Evolutionary conservation across 2,797 vertebrate species (phyloP).

Genomic region (Leucoraja ocellata): DNA sequence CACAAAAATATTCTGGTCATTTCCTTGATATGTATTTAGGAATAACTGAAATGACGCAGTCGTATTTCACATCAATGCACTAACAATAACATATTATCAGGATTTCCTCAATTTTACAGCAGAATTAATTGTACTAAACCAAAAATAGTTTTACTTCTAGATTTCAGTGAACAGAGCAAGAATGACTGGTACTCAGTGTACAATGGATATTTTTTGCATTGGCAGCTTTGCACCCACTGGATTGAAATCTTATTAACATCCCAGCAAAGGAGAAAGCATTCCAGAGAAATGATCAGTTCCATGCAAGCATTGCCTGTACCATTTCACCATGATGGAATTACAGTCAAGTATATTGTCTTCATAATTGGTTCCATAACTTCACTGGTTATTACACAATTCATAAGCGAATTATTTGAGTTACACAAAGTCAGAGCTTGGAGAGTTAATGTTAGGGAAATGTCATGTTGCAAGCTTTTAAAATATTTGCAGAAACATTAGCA

Average conservation of each 20-base stretch:
- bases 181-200: not conserved
- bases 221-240: not conserved
- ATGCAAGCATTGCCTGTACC: not conserved
- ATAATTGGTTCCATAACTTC: not conserved
- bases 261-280: not conserved
- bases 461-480: not conserved
- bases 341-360: not conserved
- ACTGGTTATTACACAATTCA: not conserved
- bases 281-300: not conserved
- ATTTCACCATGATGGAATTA: not conserved
- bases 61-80: not conserved
- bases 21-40: not conserved
- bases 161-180: not conserved
- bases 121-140: not conserved
- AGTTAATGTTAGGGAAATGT: not conserved
- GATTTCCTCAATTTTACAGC: not conserved
- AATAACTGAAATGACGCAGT: not conserved
- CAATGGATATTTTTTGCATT: not conserved
- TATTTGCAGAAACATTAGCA: conserved; percentile 26
- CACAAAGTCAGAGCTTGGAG: not conserved
- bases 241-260: no score
- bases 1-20: not conserved
- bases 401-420: not conserved
- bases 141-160: no score
- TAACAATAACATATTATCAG: not conserved